Evolutionary conservation across 2,797 vertebrate genomes (phyloP).

Genomic region (Chaenodraco wilsoni): DNA sequence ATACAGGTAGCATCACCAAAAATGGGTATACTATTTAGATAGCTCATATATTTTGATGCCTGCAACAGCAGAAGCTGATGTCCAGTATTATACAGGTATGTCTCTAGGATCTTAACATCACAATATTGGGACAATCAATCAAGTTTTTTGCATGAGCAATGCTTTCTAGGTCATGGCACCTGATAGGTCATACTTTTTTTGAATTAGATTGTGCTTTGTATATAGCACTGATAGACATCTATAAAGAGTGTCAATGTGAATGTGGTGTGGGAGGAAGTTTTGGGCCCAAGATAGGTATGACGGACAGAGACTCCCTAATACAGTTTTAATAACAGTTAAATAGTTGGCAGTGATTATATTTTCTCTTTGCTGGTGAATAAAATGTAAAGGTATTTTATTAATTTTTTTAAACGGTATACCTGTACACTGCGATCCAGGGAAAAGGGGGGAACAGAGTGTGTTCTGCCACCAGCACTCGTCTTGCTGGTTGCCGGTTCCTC

Average conservation of each 20-base stretch:
- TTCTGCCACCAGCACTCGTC: conserved; percentile 98
- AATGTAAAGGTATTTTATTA: neutral
- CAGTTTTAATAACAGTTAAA: neutral
- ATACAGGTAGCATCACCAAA: neutral
- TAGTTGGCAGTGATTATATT: neutral
- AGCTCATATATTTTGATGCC: neutral
- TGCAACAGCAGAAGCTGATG: neutral
- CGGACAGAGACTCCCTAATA: no score
- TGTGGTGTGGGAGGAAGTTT: neutral
- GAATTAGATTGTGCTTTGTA: no score
- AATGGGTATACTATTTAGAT: neutral
- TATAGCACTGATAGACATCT: neutral
- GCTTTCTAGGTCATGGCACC: neutral
- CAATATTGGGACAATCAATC: neutral
- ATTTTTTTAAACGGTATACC: conserved; percentile 81
- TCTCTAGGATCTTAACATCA: neutral
- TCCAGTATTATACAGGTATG: neutral
- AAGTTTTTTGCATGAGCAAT: neutral
- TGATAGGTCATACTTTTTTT: no score
- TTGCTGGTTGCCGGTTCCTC: conserved; percentile 87
- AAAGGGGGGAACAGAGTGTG: conserved; percentile 92
- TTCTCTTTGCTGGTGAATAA: neutral
- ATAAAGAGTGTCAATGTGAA: neutral
- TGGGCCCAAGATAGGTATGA: neutral
- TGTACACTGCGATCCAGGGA: conserved; percentile 93